Evolutionary conservation across 1,140 invertebrate species (phyloP).

Genomic region (Lysiphlebus fabarum): DNA sequence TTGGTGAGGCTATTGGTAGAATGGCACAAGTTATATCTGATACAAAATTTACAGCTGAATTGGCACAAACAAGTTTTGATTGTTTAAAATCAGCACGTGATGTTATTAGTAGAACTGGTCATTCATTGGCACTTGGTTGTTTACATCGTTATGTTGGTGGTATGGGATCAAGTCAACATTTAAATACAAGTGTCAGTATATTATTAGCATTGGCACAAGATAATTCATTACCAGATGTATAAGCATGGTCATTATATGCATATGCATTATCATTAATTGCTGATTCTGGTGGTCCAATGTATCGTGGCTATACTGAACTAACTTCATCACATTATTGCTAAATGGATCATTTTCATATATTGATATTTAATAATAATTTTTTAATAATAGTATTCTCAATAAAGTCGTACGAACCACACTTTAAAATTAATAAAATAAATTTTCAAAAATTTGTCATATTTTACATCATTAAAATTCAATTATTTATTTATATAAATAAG

Average conservation of each 20-base stretch:
- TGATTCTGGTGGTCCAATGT: conserved; percentile 98
- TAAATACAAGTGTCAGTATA: conserved; percentile 91
- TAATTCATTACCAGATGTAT: conserved; percentile 81
- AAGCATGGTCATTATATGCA: conserved; percentile 95
- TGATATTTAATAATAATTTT: too few species aligned
- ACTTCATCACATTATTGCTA: conserved; percentile 86
- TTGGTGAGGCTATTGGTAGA: conserved; percentile 83
- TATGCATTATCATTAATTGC: conserved; percentile 88
- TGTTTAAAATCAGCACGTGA: conserved; percentile 83
- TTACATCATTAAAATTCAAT: too few species aligned
- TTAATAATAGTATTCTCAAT: too few species aligned
- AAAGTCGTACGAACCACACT: conserved; percentile 50
- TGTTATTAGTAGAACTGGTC: conserved; percentile 84
- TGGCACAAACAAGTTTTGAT: conserved; percentile 89
- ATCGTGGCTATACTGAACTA: conserved; percentile 93
- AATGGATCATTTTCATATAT: conserved; percentile 84
- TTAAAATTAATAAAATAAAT: too few species aligned
- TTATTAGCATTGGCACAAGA: conserved; percentile 92
- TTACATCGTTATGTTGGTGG: conserved; percentile 87
- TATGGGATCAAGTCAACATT: conserved; percentile 87
- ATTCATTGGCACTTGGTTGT: conserved; percentile 89
- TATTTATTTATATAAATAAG: too few species aligned
- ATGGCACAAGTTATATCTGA: conserved; percentile 85
- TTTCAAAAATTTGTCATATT: too few species aligned
- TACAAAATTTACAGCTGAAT: conserved; percentile 83